Conservation (phyloP, 2,888 invertebrate genomes). For the Hartigia nigra region DNA sequence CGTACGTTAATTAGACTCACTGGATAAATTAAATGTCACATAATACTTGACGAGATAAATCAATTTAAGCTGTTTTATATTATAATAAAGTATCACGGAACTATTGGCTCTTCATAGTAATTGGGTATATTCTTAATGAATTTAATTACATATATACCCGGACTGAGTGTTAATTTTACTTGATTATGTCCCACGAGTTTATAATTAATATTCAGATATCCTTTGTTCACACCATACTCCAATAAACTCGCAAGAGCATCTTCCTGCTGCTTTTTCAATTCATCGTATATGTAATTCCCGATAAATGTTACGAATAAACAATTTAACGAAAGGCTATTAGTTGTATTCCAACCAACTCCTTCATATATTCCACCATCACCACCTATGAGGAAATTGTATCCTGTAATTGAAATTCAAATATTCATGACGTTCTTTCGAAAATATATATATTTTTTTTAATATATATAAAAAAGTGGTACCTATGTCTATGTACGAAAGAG, state of each 20-base stretch:
- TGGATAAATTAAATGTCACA: too few relatives aligned
- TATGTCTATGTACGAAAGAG: neutral
- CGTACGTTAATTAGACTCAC: too few relatives aligned
- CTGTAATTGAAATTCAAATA: too few relatives aligned
- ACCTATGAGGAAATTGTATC: constrained; percentile 78
- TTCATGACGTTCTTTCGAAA: too few relatives aligned
- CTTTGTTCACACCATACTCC: constrained; percentile 71
- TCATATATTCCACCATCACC: constrained; percentile 81
- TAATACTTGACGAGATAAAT: too few relatives aligned
- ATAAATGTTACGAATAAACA: constrained; percentile 72
- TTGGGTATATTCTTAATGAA: neutral
- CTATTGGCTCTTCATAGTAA: neutral
- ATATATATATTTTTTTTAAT: too few relatives aligned
- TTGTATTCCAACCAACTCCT: constrained; percentile 79
- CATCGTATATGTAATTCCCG: constrained; percentile 73
- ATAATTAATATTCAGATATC: constrained; percentile 74
- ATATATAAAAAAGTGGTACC: neutral
- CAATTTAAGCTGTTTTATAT: too few relatives aligned
- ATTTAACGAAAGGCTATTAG: constrained; percentile 75
- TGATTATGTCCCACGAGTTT: constrained; percentile 78
- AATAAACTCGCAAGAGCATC: constrained; percentile 74
- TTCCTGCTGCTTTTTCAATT: constrained; percentile 59
- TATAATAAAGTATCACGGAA: neutral
- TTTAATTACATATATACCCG: constrained; percentile 76
- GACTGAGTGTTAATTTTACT: constrained; percentile 75